These are phyloP conservation scores for Erynnis tages DNA, from an alignment of 2,888 invertebrate species.

Conservation along the genomic window DNA sequence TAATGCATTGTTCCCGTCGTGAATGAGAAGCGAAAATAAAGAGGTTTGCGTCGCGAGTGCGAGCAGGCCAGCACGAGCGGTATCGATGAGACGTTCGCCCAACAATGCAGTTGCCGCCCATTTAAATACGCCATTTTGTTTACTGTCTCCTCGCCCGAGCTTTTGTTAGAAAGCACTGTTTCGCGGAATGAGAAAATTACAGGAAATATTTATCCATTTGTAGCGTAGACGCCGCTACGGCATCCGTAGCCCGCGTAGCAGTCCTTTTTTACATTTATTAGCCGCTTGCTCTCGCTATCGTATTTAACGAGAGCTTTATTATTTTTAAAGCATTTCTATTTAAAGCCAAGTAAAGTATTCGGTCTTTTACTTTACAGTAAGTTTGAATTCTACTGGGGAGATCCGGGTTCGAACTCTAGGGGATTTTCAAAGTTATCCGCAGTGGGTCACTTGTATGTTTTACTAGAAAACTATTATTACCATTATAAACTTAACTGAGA, in stretches of 20 bases:
- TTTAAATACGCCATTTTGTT: slow-evolving; percentile 82
- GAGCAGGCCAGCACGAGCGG: slow-evolving; percentile 52
- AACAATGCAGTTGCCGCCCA: slow-evolving; percentile 78
- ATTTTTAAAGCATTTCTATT: not conserved
- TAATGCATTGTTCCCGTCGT: slow-evolving; percentile 46
- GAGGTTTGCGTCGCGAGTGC: slow-evolving; percentile 51
- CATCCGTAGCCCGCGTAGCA: slow-evolving; percentile 37
- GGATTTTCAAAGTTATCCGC: too few relatives aligned
- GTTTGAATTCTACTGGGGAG: too few relatives aligned
- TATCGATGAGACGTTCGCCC: slow-evolving; percentile 53
- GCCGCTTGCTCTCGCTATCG: slow-evolving; percentile 6
- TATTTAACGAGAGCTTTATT: slow-evolving; percentile 7
- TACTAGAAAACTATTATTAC: too few relatives aligned
- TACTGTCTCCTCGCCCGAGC: slow-evolving; percentile 70
- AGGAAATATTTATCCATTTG: slow-evolving; percentile 73
- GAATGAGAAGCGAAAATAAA: slow-evolving; percentile 64
- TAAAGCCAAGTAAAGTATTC: not conserved
- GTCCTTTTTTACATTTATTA: slow-evolving; percentile 14
- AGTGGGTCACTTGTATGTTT: too few relatives aligned
- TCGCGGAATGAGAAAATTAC: slow-evolving; percentile 73
- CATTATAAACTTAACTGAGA: too few relatives aligned
- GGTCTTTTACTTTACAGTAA: too few relatives aligned
- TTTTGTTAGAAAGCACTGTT: slow-evolving; percentile 74
- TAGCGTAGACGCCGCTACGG: slow-evolving; percentile 39
- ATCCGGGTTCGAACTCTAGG: too few relatives aligned